Evolutionary conservation across 2,888 invertebrate genomes (phyloP).

Genomic region (Polyploca ridens): DNA sequence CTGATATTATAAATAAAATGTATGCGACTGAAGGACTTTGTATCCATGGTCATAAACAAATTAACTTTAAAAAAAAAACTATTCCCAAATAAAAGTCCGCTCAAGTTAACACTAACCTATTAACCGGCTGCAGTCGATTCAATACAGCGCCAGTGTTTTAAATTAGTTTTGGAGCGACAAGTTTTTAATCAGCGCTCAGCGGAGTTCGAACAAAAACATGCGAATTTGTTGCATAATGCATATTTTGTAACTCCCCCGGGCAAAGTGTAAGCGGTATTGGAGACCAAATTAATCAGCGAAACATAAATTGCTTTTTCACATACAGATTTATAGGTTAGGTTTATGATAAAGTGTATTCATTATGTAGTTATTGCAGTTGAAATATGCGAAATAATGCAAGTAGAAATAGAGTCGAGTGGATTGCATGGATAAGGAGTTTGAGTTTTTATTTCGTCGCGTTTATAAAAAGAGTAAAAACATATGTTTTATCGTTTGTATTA

Average conservation of each 20-base stretch:
- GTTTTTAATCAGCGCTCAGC: constrained; percentile 18
- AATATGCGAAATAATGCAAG: no score
- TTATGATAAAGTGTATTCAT: neutral
- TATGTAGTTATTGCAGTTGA: no score
- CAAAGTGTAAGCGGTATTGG: neutral
- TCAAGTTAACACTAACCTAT: neutral
- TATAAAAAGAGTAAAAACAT: no score
- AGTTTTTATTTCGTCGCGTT: no score
- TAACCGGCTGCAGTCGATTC: neutral
- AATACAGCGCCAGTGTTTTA: constrained; percentile 3
- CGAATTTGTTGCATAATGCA: constrained; percentile 13
- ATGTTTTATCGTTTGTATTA: no score
- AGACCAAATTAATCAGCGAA: neutral
- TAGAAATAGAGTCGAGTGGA: no score
- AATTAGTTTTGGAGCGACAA: constrained; percentile 17
- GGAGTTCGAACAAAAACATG: constrained; percentile 9
- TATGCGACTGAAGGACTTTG: no score
- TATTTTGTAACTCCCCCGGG: neutral
- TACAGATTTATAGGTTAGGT: neutral
- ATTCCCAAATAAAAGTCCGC: neutral
- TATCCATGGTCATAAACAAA: no score
- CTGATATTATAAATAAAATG: no score
- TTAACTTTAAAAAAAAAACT: no score
- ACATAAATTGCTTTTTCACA: neutral
- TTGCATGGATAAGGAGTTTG: no score